Base-by-base conservation (phyloP, 2,113 vertebrate species). In the Heterochromis multidens region DNA sequence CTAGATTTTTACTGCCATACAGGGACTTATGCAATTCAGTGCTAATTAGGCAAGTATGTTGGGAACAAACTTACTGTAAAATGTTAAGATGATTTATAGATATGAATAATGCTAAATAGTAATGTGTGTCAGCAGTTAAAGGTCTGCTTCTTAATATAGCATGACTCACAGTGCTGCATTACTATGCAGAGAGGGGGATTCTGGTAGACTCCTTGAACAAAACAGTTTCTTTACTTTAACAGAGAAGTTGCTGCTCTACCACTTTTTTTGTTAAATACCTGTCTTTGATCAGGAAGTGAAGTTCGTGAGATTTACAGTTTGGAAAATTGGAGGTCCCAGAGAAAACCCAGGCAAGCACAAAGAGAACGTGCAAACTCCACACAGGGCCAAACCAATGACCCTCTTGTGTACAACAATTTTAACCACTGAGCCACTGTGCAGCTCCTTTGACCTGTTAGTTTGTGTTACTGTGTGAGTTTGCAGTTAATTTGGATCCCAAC, bases 131-230 rank as follows among this genome's bases (percentile, higher is more conserved):
- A 58, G 57, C 17, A 60, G 29, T 56, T 37, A 77, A 81, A 67
- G 43, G 46, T 19, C 37, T 31, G 25, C 58, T 67, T 57, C 31
- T 65, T 77, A 29, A 37, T 70, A 19, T 49, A 78, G 31, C 43
- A 33, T 74, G 60, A 85, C 49, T 79, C 83, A 31, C 49, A 89
- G 78, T n/a, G 31, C 25, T 14, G 77, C 52, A 87, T 83, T 56
- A 40, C 54, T 33, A 74, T 85, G 60, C 81, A 85, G 43, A 63
- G 19, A 33, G 43, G 52, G 29, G 60, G 72, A 65, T 74, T 84
- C 56, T 52, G 72, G 57, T 54, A 79, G 27, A 74, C 70, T 81
- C 37, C 70, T n/a, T 3, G 46, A 74, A 52, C 43, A 52, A 52
- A 74, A 33, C 70, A 33, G 17, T 54, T 54, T 33, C 31, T 74